Base-by-base conservation (phyloP, 2,113 vertebrate genomes). In the Pipa parva region DNA sequence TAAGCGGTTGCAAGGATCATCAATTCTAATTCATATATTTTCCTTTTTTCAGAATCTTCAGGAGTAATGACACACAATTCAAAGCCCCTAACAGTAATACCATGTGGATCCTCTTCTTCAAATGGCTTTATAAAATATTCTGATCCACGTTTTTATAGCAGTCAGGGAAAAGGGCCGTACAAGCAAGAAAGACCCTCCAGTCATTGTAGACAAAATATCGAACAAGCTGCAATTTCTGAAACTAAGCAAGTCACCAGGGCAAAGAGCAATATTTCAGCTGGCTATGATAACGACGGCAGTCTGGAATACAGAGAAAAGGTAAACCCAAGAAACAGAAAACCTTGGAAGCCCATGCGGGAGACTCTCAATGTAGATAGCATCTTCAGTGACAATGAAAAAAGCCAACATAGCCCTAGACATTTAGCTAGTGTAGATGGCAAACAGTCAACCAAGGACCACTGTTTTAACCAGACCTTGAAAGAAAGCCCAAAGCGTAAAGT, bases 281-380 rank as follows among this genome's bases (percentile, higher is more conserved):
- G 93, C 9, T 95, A 94, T 0, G 94, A 97, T 1, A 95, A 93
- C 0, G 94, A 98, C 77, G 88, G 91, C 78, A 95, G 93, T 78
- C 93, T 92, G 18, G 94, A 91, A 12, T 93, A 90, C 1, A 79
- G 88, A 72, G 91, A 84, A 11, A 91, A 79, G 71, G 78, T 81
- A 11, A 77, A 73, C 25, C 57, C 74, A 59, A 84, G 83, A 59
- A 87, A 71, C 80, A 83, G 87, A 75, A 84, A 76, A 21, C 84
- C 81, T 0, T 99, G 95, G 95, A 94, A 87, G 59, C 97, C 97
- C 1, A 91, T 87, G 89, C 76, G 97, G 26, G 93, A 98, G 75
- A 92, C 82, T 0, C 74, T 98, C 2, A 99, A 98, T 0, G 95
- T 98, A 6, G 95, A 99, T 76, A 98, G 95, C 8, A 81, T 99